A percentile compares a stretch with the other conserved stretches of the same genome.
Conservation (phyloP, 2,797 vertebrate genomes). For the Alcedo atthis region DNA sequence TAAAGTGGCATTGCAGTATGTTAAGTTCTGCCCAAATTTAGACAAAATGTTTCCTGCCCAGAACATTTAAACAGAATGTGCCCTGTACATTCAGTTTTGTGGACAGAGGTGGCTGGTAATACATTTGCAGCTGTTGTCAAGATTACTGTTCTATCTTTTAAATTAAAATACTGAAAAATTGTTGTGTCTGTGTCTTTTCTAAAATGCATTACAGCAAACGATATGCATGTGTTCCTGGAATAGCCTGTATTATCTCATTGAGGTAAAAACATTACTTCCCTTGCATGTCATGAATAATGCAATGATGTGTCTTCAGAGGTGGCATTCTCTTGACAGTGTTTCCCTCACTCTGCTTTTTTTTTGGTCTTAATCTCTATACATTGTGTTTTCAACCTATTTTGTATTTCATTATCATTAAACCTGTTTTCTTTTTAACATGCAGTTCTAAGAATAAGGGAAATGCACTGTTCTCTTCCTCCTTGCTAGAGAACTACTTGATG, state of each 20-base stretch:
- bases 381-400: not conserved
- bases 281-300: not conserved
- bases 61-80: not conserved
- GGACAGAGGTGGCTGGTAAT: conserved; percentile 13
- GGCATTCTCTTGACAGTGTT: not conserved
- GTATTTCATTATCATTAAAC: not conserved
- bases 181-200: not conserved
- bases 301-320: not conserved
- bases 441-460: not conserved
- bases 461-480: not conserved
- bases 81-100: not conserved
- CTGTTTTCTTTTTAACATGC: not conserved
- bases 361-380: not conserved
- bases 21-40: not conserved
- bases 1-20: not conserved
- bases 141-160: conserved; percentile 25
- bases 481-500: not conserved
- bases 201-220: not conserved
- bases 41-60: not conserved
- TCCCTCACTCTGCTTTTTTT: not conserved
- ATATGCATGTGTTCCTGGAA: not conserved
- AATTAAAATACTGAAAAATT: conserved; percentile 49
- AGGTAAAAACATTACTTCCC: not conserved
- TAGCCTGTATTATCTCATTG: not conserved
- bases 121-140: conserved; percentile 25